Evolutionary conservation across 2,113 vertebrate genomes (phyloP), one percentile per base, ranked within the genome.

Genomic region (Pristiophorus japonicus): DNA sequence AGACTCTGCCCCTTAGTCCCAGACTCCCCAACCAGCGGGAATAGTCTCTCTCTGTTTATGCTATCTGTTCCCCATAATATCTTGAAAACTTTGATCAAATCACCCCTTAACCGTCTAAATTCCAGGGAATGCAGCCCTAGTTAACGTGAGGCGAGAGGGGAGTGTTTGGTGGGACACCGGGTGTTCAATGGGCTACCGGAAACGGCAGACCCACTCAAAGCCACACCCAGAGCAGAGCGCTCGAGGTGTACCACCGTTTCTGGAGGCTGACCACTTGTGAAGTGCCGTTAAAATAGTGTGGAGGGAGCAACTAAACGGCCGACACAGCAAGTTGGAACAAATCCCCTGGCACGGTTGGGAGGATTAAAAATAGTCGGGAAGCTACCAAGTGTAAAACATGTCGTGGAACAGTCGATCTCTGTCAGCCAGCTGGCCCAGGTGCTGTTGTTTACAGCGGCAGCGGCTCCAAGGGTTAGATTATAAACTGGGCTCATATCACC

Each of bases 391-490:
- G 55, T 63, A 91, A 91, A 91, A 92, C 59, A 38, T 4, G 8
- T 92, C 88, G 65, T 65, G 88, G 88, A 42, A n/a, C 88, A 38
- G 16, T 63, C 38, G 59, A 92, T 65, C 34, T 20, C 34, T 20
- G 62, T 34, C 59, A 92, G 88, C 59, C 59, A 65, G 59, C 88
- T 92, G 88, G 88, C 55, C 27, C 88, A 92, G 59, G 59, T 92
- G 34, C 18, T 38, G 59, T 42, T 38, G 88, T 63, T 92, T 92
- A 92, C 59, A 63, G 88, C 20, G n/a, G 34, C 34, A n/a, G 88
- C 34, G 65, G 51, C 30, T 91, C 59, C 55, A 91, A 91, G 88
- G 55, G 34, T 91, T 62, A 0, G 14, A 63, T 18, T 62, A 90
- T 90, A 16, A 20, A 34, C 27, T 55, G 59, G 2, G 24, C 47